Percentiles rank a stretch among this genome's conserved stretches.
These are phyloP conservation scores for Pachyuromys duprasi DNA, from an alignment of 2,797 vertebrate genomes.

Conservation along the genomic window DNA sequence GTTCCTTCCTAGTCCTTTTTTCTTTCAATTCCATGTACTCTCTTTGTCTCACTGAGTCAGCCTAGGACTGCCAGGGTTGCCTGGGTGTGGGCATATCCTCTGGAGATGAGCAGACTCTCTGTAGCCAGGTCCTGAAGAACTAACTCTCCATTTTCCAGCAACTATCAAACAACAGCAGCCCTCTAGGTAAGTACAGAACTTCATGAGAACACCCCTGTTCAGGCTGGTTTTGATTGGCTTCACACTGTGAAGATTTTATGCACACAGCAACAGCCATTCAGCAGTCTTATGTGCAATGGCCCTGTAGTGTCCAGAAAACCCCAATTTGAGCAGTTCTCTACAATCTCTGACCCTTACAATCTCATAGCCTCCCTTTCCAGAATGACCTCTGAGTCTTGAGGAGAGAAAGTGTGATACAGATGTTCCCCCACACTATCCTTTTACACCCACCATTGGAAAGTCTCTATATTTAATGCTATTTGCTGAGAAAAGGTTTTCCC, in stretches of 20 bases:
- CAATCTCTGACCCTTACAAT: background rate
- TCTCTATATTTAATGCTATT: background rate
- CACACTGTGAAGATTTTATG: background rate
- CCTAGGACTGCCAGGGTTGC: background rate
- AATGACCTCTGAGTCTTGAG: background rate
- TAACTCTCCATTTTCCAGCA: background rate
- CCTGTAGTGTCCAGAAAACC: background rate
- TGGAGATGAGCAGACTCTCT: too few species aligned
- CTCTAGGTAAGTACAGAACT: too few species aligned
- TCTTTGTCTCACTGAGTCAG: background rate
- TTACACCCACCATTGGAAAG: background rate
- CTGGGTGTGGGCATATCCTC: background rate
- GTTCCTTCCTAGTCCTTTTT: background rate
- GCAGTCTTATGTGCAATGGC: background rate
- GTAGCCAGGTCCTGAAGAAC: background rate
- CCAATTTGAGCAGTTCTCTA: background rate
- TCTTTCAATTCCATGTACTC: background rate
- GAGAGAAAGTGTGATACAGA: background rate
- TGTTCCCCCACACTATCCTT: background rate
- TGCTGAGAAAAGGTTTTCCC: background rate
- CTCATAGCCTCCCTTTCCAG: background rate
- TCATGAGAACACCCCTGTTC: too few species aligned
- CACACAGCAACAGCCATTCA: background rate
- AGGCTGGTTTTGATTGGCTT: background rate
- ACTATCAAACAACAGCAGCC: too few species aligned